Percentiles rank a stretch among this genome's conserved stretches.
phyloP scores from a whole-genome alignment of 1,140 invertebrate genomes.

The Drosophila santomea region DNA sequence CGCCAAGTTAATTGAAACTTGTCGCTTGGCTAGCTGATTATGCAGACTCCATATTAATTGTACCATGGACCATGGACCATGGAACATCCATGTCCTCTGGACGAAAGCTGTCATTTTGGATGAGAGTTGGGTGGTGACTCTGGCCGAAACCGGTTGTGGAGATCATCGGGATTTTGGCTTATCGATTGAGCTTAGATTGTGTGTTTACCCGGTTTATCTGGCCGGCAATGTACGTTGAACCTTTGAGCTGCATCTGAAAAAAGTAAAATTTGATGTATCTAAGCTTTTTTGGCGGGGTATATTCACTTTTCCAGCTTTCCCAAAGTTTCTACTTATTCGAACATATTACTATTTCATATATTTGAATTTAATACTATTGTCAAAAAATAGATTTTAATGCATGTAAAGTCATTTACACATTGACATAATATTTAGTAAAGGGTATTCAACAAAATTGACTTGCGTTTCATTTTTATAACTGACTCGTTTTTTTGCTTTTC shows the following conservation, averaged over 20 bases:
- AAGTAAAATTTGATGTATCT: not conserved
- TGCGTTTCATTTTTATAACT: not conserved
- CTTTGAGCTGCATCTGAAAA: constrained; percentile 1
- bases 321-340: no score
- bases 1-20: constrained; percentile 32
- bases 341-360: no score
- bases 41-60: constrained; percentile 14
- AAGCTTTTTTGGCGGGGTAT: not conserved
- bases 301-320: not conserved
- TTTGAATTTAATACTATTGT: not conserved
- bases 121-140: not conserved
- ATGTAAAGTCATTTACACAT: no score
- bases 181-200: not conserved
- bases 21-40: constrained; percentile 19
- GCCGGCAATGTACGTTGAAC: constrained; percentile 11
- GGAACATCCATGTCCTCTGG: constrained; percentile 1
- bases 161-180: not conserved
- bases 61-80: not conserved
- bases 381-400: no score
- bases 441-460: not conserved
- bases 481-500: constrained; percentile 7
- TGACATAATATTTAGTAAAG: not conserved
- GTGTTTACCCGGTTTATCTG: not conserved
- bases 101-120: not conserved
- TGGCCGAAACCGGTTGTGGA: not conserved